phyloP scores from a whole-genome alignment of 2,113 vertebrate genomes.

The Corythornis madagascariensis region DNA sequence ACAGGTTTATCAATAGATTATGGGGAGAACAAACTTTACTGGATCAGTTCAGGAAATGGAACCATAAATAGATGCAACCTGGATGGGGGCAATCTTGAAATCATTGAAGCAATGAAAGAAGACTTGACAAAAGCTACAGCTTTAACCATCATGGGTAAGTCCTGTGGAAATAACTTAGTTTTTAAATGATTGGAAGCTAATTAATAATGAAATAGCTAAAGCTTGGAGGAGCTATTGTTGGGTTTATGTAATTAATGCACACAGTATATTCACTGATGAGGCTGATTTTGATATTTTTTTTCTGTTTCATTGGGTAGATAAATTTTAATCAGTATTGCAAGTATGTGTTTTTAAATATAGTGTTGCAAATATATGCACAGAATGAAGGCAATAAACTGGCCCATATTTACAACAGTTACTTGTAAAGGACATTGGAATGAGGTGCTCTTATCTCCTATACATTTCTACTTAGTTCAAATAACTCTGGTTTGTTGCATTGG shows the following conservation, averaged over 20 bases:
- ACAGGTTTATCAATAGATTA: constrained; percentile 96
- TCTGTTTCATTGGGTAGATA: background rate
- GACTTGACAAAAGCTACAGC: constrained; percentile 93
- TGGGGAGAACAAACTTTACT: constrained; percentile 92
- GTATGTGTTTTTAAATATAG: background rate
- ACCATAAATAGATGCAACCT: constrained; percentile 98
- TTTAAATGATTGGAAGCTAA: constrained; percentile 55
- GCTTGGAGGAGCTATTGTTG: background rate
- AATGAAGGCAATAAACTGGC: background rate
- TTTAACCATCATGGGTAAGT: constrained; percentile 98
- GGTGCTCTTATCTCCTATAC: background rate
- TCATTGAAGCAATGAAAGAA: constrained; percentile 93
- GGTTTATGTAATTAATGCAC: background rate
- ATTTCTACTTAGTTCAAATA: background rate
- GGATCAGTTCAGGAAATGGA: constrained; percentile 98
- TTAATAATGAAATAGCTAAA: constrained; percentile 70
- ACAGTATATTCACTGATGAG: background rate
- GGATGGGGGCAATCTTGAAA: constrained; percentile 92
- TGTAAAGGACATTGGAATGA: background rate
- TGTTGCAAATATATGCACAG: background rate
- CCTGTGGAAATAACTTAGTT: constrained; percentile 26
- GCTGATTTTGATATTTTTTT: background rate
- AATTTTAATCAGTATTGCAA: background rate
- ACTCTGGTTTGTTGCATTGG: background rate
- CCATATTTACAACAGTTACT: background rate